Percentiles rank a stretch among this genome's conserved stretches.
These are phyloP conservation scores for Flabesymbios commensalis DNA, from an alignment of 2,888 invertebrate species.

Conservation along the genomic window DNA sequence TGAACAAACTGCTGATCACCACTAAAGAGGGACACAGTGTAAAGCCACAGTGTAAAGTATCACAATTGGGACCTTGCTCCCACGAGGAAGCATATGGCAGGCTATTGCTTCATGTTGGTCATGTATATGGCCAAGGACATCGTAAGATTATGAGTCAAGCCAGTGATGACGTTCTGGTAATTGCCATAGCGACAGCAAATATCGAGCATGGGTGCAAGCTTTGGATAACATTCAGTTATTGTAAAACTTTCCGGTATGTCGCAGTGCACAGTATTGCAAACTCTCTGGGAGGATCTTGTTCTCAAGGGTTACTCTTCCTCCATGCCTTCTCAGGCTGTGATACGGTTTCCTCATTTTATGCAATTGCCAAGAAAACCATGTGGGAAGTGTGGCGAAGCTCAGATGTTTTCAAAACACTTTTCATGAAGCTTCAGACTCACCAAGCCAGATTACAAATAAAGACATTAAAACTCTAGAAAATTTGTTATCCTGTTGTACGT, in stretches of 20 bases:
- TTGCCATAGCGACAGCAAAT: not conserved
- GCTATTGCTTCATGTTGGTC: not conserved
- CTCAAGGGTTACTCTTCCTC: not conserved
- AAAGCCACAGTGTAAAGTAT: too few species aligned
- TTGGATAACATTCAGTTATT: not conserved
- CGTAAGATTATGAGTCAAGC: not conserved
- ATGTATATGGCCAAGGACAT: not conserved
- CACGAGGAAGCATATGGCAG: not conserved
- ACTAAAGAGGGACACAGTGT: too few species aligned
- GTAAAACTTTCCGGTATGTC: not conserved
- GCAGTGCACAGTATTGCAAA: not conserved
- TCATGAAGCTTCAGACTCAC: too few species aligned
- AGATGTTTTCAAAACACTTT: too few species aligned
- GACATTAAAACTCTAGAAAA: too few species aligned
- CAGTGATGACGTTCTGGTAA: not conserved
- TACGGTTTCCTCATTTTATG: not conserved
- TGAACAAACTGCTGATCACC: too few species aligned
- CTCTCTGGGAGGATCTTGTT: not conserved
- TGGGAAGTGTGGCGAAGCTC: slow-evolving; percentile 1
- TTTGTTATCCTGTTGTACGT: too few species aligned
- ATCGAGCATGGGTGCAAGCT: not conserved
- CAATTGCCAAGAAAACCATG: not conserved
- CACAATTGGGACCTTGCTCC: too few species aligned
- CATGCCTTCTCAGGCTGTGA: not conserved
- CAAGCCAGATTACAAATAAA: too few species aligned